These are phyloP conservation scores for Plusia festucae DNA, from an alignment of 2,888 invertebrate species.

Conservation along the genomic window DNA sequence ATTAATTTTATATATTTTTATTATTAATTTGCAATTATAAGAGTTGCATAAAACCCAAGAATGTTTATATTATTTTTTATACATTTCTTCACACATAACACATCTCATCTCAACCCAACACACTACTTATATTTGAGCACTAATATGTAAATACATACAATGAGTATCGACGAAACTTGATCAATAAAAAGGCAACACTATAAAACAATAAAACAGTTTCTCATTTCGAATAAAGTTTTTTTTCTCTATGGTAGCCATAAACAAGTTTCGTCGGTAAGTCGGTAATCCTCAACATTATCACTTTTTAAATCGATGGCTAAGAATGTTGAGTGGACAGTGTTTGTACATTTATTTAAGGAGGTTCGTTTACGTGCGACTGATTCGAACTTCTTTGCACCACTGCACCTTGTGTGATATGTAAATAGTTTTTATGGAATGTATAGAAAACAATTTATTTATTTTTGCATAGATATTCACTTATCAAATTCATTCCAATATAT, in stretches of 20 bases:
- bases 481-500: constrained; percentile 29
- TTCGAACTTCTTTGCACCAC: constrained; percentile 71
- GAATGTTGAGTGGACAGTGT: constrained; percentile 88
- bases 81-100: constrained; percentile 74
- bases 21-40: constrained; percentile 67
- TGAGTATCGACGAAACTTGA: constrained; percentile 66
- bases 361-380: constrained; percentile 74
- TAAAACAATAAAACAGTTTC: neutral
- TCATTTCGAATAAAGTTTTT: neutral
- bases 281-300: constrained; percentile 57
- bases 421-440: constrained; percentile 64
- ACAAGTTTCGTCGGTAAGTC: constrained; percentile 73
- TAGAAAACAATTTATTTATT: constrained; percentile 56
- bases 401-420: constrained; percentile 64
- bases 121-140: constrained; percentile 63
- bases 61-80: constrained; percentile 63
- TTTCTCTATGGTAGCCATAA: neutral
- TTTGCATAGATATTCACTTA: constrained; percentile 40
- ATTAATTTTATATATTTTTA: constrained; percentile 58
- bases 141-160: constrained; percentile 61
- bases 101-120: constrained; percentile 65
- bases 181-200: constrained; percentile 13
- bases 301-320: constrained; percentile 71
- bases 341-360: constrained; percentile 63
- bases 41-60: constrained; percentile 64